A percentile compares a stretch with the other conserved stretches of the same genome.
These are phyloP conservation scores for Eutrigla gurnardus DNA, from an alignment of 2,797 vertebrate species.

Conservation along the genomic window DNA sequence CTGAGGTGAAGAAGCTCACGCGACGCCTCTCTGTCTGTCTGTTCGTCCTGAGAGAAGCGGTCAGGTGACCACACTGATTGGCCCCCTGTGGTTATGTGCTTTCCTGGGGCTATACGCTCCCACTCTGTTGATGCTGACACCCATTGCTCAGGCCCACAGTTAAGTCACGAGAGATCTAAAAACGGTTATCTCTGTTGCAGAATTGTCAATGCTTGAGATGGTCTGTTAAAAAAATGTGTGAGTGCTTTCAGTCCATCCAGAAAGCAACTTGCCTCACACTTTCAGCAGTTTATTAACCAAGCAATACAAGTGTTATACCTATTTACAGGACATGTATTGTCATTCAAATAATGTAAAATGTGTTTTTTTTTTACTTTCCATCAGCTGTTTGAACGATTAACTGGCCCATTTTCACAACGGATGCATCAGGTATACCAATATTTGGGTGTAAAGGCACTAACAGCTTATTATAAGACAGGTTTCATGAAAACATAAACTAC, in stretches of 20 bases:
- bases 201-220: constrained; percentile 48
- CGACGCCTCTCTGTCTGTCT: constrained; percentile 32
- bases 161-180: constrained; percentile 52
- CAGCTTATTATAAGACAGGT: constrained; percentile 9
- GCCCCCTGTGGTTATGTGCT: constrained; percentile 47
- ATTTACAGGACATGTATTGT: background rate
- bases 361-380: constrained; percentile 5
- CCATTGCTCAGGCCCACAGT: constrained; percentile 45
- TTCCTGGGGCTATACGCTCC: constrained; percentile 46
- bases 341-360: constrained; percentile 9
- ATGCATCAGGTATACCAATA: constrained; percentile 23
- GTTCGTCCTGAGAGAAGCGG: constrained; percentile 36
- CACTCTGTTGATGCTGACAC: constrained; percentile 37
- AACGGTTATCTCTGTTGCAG: constrained; percentile 25
- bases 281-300: constrained; percentile 22
- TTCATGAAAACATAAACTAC: constrained; percentile 33
- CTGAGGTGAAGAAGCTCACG: constrained; percentile 56
- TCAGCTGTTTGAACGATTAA: constrained; percentile 5
- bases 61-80: constrained; percentile 54
- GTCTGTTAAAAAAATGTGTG: constrained; percentile 7
- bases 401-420: background rate
- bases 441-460: constrained; percentile 41
- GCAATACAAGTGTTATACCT: constrained; percentile 21
- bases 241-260: constrained; percentile 40
- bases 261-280: constrained; percentile 1